Percentiles rank a stretch among this genome's conserved stretches.
Evolutionary conservation across 2,797 vertebrate genomes (phyloP).

Genomic region (Microctenopoma lineatum): DNA sequence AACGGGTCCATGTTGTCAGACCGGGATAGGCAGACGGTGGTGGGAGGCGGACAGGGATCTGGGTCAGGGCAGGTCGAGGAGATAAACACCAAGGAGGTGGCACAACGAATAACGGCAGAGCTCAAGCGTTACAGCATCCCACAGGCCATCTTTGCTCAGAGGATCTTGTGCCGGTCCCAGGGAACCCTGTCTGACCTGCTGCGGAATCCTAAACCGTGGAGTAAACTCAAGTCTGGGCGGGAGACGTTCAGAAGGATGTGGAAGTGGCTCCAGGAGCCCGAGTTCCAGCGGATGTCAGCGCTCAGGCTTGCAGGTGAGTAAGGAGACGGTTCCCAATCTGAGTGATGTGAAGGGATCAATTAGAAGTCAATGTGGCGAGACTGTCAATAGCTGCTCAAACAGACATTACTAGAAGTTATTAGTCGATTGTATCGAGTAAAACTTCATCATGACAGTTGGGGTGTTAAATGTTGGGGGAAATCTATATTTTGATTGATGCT

Average conservation of each 20-base stretch:
- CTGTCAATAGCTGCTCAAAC: slow-evolving; percentile 82
- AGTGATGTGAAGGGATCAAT: slow-evolving; percentile 81
- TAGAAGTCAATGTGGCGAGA: slow-evolving; percentile 83
- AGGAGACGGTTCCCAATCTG: slow-evolving; percentile 75
- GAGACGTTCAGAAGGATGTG: slow-evolving; percentile 99
- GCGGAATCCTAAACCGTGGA: slow-evolving; percentile 98
- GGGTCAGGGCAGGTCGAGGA: slow-evolving; percentile 92
- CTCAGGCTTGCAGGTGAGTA: slow-evolving; percentile 96
- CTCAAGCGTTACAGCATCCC: slow-evolving; percentile 99
- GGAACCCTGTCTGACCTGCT: slow-evolving; percentile 98
- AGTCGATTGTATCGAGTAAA: slow-evolving; percentile 81
- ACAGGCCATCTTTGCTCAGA: slow-evolving; percentile 97
- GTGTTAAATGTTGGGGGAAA: slow-evolving; percentile 76
- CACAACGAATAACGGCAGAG: slow-evolving; percentile 96
- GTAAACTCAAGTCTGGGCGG: slow-evolving; percentile 98
- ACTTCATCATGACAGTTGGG: slow-evolving; percentile 79
- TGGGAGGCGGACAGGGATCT: slow-evolving; percentile 83
- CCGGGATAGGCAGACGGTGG: slow-evolving; percentile 87
- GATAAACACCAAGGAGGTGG: slow-evolving; percentile 99
- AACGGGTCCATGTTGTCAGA: slow-evolving; percentile 90
- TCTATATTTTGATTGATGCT: slow-evolving; percentile 79
- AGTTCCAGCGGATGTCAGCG: slow-evolving; percentile 98
- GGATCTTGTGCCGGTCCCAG: slow-evolving; percentile 97
- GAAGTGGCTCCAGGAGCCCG: slow-evolving; percentile 99
- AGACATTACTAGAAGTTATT: slow-evolving; percentile 82